Evolutionary conservation across 2,888 invertebrate species (phyloP).

Genomic region (Synergus itoensis): DNA sequence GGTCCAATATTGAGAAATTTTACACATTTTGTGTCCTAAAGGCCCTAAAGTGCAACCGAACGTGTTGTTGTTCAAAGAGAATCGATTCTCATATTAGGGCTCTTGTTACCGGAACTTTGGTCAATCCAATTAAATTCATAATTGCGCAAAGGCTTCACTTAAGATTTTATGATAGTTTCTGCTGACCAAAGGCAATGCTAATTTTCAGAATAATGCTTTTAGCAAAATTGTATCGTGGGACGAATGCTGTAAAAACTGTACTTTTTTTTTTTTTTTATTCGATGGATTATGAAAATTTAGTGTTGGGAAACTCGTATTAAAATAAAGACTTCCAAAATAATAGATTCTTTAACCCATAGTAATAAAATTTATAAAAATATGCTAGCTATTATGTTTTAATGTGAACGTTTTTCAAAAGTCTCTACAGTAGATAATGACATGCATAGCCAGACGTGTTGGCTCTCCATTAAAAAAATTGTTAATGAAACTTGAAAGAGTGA

Average conservation of each 20-base stretch:
- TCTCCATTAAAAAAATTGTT: background rate
- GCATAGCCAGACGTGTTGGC: too few relatives aligned
- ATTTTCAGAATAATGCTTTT: background rate
- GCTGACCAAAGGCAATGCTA: background rate
- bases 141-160: slow-evolving; percentile 32
- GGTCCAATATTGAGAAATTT: background rate
- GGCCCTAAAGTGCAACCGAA: background rate
- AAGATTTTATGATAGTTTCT: background rate
- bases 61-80: background rate
- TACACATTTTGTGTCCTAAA: background rate
- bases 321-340: too few relatives aligned
- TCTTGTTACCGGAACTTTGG: slow-evolving; percentile 2
- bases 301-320: too few relatives aligned
- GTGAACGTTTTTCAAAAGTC: too few relatives aligned
- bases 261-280: too few relatives aligned
- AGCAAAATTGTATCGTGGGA: background rate
- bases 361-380: too few relatives aligned
- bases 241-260: background rate
- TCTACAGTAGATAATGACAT: too few relatives aligned
- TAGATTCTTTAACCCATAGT: too few relatives aligned
- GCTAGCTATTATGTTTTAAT: too few relatives aligned
- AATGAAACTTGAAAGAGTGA: background rate
- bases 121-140: slow-evolving; percentile 38
- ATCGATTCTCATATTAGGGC: background rate
- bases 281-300: too few relatives aligned